Evolutionary conservation across 64 coral and sea anemone species (phyloP).

Genomic region (Pachyseris speciosa): DNA sequence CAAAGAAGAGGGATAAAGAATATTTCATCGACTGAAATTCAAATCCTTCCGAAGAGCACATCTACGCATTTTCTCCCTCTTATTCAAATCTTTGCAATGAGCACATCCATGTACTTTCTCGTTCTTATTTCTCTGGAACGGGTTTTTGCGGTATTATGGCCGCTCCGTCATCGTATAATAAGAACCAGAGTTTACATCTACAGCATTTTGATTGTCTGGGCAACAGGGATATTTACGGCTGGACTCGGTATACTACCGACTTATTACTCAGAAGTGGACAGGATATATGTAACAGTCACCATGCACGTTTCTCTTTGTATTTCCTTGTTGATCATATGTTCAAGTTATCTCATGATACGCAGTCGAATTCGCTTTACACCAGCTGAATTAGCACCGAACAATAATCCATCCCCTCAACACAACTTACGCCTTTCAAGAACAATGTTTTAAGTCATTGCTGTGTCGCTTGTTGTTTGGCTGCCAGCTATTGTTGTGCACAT

Average conservation of each 20-base stretch:
- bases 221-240: background rate
- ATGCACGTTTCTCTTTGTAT: background rate
- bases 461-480: background rate
- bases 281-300: background rate
- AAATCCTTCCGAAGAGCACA: background rate
- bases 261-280: background rate
- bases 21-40: background rate
- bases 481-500: background rate
- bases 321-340: background rate
- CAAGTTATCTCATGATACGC: slow-evolving; percentile 4
- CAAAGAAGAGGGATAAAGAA: background rate
- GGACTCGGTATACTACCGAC: background rate
- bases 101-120: background rate
- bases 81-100: background rate
- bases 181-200: background rate
- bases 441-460: background rate
- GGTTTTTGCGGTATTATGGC: background rate
- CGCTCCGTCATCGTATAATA: background rate
- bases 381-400: background rate
- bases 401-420: background rate
- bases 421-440: background rate
- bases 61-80: background rate
- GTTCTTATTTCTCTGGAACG: slow-evolving; percentile 8
- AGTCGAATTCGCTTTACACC: background rate
- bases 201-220: background rate